A percentile compares a stretch with the other conserved stretches of the same genome.
Evolutionary conservation across 1,140 invertebrate species (phyloP).

Genomic region (Venustaconcha ellipsiformis): DNA sequence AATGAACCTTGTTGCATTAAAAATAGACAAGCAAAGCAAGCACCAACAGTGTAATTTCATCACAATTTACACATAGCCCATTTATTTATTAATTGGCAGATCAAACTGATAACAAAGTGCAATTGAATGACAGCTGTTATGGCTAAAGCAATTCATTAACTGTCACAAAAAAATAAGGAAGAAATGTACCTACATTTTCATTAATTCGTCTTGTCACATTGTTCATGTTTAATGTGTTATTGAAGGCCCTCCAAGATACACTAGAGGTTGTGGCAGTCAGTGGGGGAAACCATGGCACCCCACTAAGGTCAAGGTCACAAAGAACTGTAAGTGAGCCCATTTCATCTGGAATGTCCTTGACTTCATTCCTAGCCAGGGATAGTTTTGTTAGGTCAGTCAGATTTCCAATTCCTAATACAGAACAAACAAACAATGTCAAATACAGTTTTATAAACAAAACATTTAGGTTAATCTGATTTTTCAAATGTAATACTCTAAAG

Average conservation of each 20-base stretch:
- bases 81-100: background rate
- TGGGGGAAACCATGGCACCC: constrained; percentile 40
- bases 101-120: background rate
- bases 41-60: background rate
- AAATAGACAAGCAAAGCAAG: background rate
- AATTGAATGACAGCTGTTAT: background rate
- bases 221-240: constrained; percentile 26
- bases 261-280: constrained; percentile 15
- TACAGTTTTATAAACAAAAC: too few species aligned
- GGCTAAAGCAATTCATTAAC: background rate
- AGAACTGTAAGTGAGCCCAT: constrained; percentile 45
- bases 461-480: too few species aligned
- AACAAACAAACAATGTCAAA: too few species aligned
- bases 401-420: background rate
- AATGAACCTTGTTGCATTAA: too few species aligned
- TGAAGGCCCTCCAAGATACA: constrained; percentile 30
- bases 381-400: constrained; percentile 5
- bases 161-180: background rate
- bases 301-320: constrained; percentile 40
- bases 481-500: too few species aligned
- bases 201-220: constrained; percentile 29
- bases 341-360: constrained; percentile 46
- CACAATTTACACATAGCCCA: background rate
- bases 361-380: constrained; percentile 30
- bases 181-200: constrained; percentile 26